Conservation (phyloP, 1,140 invertebrate species). For the Leptoteleia sp. region DNA sequence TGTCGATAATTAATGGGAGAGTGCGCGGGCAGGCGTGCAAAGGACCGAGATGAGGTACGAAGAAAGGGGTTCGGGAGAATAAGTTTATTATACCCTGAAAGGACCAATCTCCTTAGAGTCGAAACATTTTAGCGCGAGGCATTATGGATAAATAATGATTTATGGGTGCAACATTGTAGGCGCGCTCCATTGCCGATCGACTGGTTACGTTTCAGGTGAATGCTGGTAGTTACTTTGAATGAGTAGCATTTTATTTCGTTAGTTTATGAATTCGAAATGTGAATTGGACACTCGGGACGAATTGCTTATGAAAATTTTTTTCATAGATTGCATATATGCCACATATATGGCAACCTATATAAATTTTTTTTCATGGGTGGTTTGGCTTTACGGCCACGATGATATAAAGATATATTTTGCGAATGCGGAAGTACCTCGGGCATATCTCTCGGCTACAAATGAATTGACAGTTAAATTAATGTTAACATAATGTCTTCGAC, state of each 20-base stretch:
- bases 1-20: slow-evolving; percentile 61
- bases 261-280: slow-evolving; percentile 2
- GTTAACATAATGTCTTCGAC: neutral
- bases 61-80: slow-evolving; percentile 53
- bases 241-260: slow-evolving; percentile 23
- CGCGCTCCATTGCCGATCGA: too few species aligned
- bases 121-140: slow-evolving; percentile 45
- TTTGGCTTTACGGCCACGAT: slow-evolving; percentile 10
- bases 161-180: too few species aligned
- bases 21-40: slow-evolving; percentile 39
- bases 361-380: too few species aligned
- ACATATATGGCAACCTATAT: too few species aligned
- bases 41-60: slow-evolving; percentile 31
- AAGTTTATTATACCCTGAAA: slow-evolving; percentile 62
- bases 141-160: slow-evolving; percentile 54
- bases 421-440: slow-evolving; percentile 16
- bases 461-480: slow-evolving; percentile 4
- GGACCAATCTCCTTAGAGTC: slow-evolving; percentile 48
- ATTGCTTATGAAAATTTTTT: too few species aligned
- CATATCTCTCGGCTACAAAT: neutral
- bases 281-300: neutral
- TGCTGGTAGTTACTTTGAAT: slow-evolving; percentile 21
- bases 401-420: slow-evolving; percentile 9
- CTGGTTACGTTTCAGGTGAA: slow-evolving; percentile 6
- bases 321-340: too few species aligned